phyloP scores from a whole-genome alignment of 2,888 invertebrate genomes.

The Spatulosminthurus flaviceps region DNA sequence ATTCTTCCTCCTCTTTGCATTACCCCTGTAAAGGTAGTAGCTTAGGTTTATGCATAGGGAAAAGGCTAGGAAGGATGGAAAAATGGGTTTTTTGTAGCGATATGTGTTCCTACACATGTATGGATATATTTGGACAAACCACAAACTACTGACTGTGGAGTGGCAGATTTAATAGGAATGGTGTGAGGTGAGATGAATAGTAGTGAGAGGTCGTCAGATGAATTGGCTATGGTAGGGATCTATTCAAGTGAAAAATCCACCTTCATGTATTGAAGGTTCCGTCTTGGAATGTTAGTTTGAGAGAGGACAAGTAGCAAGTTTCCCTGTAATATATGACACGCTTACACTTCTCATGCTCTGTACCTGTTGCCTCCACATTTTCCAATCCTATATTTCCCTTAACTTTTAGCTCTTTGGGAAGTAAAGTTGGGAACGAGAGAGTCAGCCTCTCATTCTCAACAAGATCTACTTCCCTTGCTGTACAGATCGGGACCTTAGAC shows the following conservation, averaged over 20 bases:
- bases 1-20: too few relatives aligned
- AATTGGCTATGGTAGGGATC: conserved; percentile 29
- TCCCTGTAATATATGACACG: background rate
- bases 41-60: too few relatives aligned
- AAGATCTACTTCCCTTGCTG: too few relatives aligned
- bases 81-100: too few relatives aligned
- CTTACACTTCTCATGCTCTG: conserved; percentile 14
- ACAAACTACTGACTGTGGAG: too few relatives aligned
- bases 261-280: conserved; percentile 26
- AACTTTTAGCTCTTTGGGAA: background rate
- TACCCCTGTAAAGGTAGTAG: too few relatives aligned
- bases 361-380: conserved; percentile 36
- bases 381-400: background rate
- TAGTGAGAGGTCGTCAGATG: conserved; percentile 24
- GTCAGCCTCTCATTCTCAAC: background rate
- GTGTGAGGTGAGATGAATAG: too few relatives aligned
- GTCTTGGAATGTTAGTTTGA: conserved; percentile 7
- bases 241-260: conserved; percentile 41
- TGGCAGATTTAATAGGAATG: too few relatives aligned
- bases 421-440: background rate
- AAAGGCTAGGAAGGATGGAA: too few relatives aligned
- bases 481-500: too few relatives aligned
- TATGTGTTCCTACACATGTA: too few relatives aligned
- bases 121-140: too few relatives aligned
- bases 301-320: conserved; percentile 10